Percentiles rank a stretch among this genome's conserved stretches.
Conservation (phyloP, 2,797 vertebrate species). For the Streptopelia turtur region DNA sequence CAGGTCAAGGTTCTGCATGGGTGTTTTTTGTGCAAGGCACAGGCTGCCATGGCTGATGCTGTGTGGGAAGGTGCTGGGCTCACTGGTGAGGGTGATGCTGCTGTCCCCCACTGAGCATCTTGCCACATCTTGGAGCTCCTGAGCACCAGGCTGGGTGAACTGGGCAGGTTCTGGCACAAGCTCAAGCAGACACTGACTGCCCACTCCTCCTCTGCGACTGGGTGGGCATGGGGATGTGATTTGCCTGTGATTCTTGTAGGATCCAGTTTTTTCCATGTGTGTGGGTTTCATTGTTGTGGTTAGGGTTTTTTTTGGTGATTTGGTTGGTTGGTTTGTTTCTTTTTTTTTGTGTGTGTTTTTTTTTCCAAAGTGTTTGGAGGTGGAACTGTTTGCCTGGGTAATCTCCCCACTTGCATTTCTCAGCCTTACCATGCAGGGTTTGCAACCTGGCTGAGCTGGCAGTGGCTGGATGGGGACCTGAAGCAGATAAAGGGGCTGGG, state of each 20-base stretch:
- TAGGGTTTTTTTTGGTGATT: too few relatives aligned
- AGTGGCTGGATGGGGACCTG: background rate
- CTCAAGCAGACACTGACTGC: background rate
- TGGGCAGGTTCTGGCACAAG: background rate
- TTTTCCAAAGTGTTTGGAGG: background rate
- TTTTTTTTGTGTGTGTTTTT: background rate
- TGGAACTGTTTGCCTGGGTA: background rate
- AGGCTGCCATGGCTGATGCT: rapidly evolving
- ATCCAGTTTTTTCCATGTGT: background rate
- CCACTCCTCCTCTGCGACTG: background rate
- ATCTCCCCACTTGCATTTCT: background rate
- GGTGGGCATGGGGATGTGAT: rapidly evolving
- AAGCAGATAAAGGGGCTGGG: background rate
- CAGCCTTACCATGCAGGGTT: background rate
- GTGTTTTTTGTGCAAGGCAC: background rate
- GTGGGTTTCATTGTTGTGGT: too few relatives aligned
- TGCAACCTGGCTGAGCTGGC: background rate
- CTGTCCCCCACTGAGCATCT: background rate
- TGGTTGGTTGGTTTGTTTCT: too few relatives aligned
- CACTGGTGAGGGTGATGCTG: rapidly evolving
- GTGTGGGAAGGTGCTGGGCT: background rate
- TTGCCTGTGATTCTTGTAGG: background rate
- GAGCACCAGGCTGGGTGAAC: background rate
- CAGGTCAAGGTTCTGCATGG: background rate
- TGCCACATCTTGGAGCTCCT: rapidly evolving